A percentile compares a stretch with the other conserved stretches of the same genome.
phyloP scores from a whole-genome alignment of 1,140 invertebrate species.

The Cardiocondyla obscurior region DNA sequence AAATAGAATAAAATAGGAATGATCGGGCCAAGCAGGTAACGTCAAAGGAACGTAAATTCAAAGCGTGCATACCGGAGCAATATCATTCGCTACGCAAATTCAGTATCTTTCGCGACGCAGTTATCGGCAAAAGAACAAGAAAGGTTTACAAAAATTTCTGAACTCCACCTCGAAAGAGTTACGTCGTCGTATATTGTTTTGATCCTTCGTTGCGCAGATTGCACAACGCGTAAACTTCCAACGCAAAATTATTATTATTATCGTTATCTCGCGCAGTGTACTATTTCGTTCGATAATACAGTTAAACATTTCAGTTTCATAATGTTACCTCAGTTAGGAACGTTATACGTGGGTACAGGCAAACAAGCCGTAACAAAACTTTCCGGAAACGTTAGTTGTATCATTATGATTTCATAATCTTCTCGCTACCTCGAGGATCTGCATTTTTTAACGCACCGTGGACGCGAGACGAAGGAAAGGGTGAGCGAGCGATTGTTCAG shows the following conservation, averaged over 20 bases:
- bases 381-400: background rate
- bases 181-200: background rate
- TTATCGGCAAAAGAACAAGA: background rate
- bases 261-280: background rate
- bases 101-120: too few species aligned
- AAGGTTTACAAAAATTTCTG: background rate
- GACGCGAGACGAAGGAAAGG: background rate
- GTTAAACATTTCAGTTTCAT: background rate
- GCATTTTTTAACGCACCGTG: background rate
- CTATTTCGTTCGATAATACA: background rate
- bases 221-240: background rate
- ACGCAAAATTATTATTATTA: conserved; percentile 7
- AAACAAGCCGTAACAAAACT: background rate
- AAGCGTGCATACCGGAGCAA: background rate
- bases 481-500: background rate
- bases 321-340: background rate
- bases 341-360: background rate
- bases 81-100: background rate
- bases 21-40: conserved; percentile 17
- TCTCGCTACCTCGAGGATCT: background rate
- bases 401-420: conserved; percentile 73
- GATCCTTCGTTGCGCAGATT: background rate
- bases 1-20: conserved; percentile 28
- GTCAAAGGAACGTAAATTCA: conserved; percentile 38
- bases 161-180: background rate